These are phyloP conservation scores for Ictalurus furcatus DNA, from an alignment of 2,113 vertebrate species.

Conservation along the genomic window DNA sequence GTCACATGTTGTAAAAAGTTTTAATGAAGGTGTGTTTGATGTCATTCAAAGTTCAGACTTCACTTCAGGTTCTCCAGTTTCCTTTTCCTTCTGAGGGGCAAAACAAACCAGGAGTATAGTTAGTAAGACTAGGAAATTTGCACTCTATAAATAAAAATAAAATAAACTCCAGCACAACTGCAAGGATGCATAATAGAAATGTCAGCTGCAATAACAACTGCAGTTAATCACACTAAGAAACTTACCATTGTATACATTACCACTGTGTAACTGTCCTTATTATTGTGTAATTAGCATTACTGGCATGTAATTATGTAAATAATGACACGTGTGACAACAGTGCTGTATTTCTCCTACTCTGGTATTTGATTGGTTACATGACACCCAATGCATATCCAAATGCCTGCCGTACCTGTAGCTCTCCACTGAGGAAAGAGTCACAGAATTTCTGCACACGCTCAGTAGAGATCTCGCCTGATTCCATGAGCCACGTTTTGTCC, in stretches of 20 bases:
- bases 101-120: background rate
- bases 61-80: conserved; percentile 51
- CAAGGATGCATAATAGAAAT: background rate
- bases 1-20: conserved; percentile 18
- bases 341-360: background rate
- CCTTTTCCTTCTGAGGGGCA: conserved; percentile 63
- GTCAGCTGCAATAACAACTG: background rate
- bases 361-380: background rate
- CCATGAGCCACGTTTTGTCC: conserved; percentile 78
- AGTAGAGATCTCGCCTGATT: conserved; percentile 69
- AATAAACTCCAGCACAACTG: background rate
- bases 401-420: conserved; percentile 69
- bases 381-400: background rate
- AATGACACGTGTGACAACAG: background rate
- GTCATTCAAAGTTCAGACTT: conserved; percentile 71
- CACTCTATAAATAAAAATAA: background rate
- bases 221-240: background rate
- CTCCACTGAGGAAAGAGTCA: conserved; percentile 74
- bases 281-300: background rate
- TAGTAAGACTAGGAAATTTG: background rate
- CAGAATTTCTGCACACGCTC: conserved; percentile 79
- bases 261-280: background rate
- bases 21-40: conserved; percentile 20
- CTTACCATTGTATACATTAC: background rate
- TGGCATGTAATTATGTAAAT: background rate